Percentiles rank a stretch among this genome's conserved stretches.
Evolutionary conservation across 2,888 invertebrate genomes (phyloP).

Genomic region (Tolmerus cingulatus): DNA sequence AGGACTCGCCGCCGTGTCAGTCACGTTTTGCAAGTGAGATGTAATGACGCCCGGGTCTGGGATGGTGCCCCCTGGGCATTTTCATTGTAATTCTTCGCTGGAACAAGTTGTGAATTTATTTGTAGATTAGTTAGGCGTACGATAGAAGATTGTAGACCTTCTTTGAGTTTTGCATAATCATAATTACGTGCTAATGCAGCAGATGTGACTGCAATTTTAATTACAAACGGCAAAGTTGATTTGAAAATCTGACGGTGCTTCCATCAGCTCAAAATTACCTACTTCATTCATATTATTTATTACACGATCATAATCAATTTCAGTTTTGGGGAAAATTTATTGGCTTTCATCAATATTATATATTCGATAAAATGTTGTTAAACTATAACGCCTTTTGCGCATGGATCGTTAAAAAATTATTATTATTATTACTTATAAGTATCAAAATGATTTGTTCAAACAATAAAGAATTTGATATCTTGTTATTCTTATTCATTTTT

Average conservation of each 20-base stretch:
- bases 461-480: too few species aligned
- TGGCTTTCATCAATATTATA: too few species aligned
- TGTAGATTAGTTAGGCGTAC: not conserved
- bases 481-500: too few species aligned
- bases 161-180: not conserved
- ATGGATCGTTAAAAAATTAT: too few species aligned
- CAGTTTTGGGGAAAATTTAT: too few species aligned
- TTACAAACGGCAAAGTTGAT: not conserved
- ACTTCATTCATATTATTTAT: not conserved
- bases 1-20: not conserved
- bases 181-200: not conserved
- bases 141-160: not conserved
- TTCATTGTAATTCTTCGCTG: not conserved
- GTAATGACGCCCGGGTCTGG: not conserved
- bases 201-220: not conserved
- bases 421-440: too few species aligned
- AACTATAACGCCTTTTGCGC: too few species aligned
- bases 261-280: not conserved
- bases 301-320: too few species aligned
- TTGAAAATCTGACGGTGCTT: not conserved
- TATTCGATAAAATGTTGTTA: too few species aligned
- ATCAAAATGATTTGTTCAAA: too few species aligned
- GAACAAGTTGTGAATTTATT: slow-evolving; percentile 4
- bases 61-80: not conserved
- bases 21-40: not conserved